Conservation (phyloP, 64 coral and sea anemone species). For the Montipora cactus region DNA sequence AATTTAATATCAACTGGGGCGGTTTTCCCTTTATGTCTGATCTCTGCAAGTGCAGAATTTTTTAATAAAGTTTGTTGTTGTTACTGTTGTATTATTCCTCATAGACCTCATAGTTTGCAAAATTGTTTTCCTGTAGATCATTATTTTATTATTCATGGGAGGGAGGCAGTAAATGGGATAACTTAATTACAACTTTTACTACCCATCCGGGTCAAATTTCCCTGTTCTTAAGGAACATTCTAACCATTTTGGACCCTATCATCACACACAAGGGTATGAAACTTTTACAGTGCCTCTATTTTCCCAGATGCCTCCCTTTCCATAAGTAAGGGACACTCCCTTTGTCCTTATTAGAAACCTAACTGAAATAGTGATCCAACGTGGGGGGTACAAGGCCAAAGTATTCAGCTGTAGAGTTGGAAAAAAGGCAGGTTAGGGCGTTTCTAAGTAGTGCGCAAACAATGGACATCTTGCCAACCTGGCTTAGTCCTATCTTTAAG, state of each 20-base stretch:
- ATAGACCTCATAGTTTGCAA: constrained; percentile 31
- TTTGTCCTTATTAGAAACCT: constrained; percentile 72
- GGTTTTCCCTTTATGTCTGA: background rate
- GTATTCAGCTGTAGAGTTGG: constrained; percentile 82
- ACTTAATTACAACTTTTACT: constrained; percentile 39
- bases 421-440: constrained; percentile 74
- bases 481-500: too few species aligned
- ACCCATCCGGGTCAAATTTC: constrained; percentile 42
- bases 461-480: too few species aligned
- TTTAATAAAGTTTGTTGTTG: constrained; percentile 9
- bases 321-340: constrained; percentile 55
- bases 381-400: constrained; percentile 76
- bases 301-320: constrained; percentile 10
- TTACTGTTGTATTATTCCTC: constrained; percentile 33
- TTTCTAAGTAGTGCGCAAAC: constrained; percentile 61
- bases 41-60: background rate
- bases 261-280: constrained; percentile 45
- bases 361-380: constrained; percentile 75
- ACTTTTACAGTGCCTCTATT: constrained; percentile 53
- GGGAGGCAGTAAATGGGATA: constrained; percentile 35
- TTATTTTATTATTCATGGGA: constrained; percentile 22
- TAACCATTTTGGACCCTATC: constrained; percentile 10
- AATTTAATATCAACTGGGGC: constrained; percentile 24
- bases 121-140: constrained; percentile 46
- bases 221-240: constrained; percentile 56